Evolutionary conservation across 2,113 vertebrate species (phyloP), one percentile per base, ranked within the genome.

Genomic region (Halcyon senegalensis): DNA sequence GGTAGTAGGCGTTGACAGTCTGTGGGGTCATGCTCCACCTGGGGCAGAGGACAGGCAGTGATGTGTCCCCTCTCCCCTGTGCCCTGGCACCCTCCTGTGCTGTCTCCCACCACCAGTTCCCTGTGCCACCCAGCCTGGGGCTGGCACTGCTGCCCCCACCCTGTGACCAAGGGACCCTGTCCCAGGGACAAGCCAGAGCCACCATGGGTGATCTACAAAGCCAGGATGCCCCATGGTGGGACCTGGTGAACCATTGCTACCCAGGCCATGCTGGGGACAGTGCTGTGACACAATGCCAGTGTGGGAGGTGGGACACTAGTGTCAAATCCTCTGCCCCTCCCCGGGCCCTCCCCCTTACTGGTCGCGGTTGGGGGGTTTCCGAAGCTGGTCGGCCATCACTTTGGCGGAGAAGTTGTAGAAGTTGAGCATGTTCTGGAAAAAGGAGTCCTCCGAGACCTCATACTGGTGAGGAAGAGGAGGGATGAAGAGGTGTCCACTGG

Each of bases 11-110:
- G 3, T 99, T 99, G 81, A 99, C 99, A 4, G 99, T 99, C 90
- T 99, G 99, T 0, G 99, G 99, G 60, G 99, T 99, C 99, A 99
- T 99, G 92, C 99, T 99, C 99, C 99, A 99, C 97, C 99, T 99
- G 93, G 24, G 79, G 73, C 35, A 66, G 56, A 43, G 24, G 23
- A 81, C 58, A 79, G 58, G 21, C 30, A 73, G 79, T 41, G 8
- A 16, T 24, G n/a, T 33, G n/a, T 84, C 41, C 20, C 48, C 31
- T 90, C 44, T 84, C 16, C 25, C 44, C 11, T 20, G 15, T 2
- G 2, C 35, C 43, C 66, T 2, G 4, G 19, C 43, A 67, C 27
- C 50, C 7, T 84, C 46, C 74, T 31, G 23, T 82, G 60, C 50
- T 7, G 1, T 21, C 35, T 56, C 43, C 48, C 86, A 60, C 17